Evolutionary conservation across 2,797 vertebrate genomes (phyloP), one percentile per base, ranked within the genome.

Genomic region (Pempheris klunzingeri): DNA sequence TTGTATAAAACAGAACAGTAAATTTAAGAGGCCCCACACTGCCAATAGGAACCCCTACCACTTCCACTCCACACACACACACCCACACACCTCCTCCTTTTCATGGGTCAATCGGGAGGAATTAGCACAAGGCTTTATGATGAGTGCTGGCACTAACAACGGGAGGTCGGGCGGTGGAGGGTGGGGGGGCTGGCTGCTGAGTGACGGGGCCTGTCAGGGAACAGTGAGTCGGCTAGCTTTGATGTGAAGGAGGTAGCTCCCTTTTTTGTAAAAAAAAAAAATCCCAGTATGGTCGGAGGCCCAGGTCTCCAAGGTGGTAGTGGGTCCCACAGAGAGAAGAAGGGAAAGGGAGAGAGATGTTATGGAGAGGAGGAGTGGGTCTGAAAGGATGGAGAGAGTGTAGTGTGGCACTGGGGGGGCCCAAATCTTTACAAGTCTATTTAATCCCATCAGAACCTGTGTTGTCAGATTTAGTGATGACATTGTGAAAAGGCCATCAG

Each of bases 121-220:
- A 90, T 90, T 84, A 84, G 80, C 67, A 64, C 52, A 78, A 71
- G 74, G 76, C 77, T 82, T 86, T 82, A 84, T 60, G 78, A 87
- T 74, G 67, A 72, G 72, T 43, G 44, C 74, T 71, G 74, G 67
- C 71, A 76, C 77, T 84, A 77, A 81, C 24, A 71, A 70, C 60
- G 11, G 61, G 62, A 69, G 74, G 74, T 73, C 71, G 52, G 63
- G 60, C 46, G 36, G 47, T 41, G 39, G 50, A 8, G 62, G 53
- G 30, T 4, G 30, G 30, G 6, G 34, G 49, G 65, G 49, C 58
- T n/a, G 14, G 50, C 52, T 67, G 55, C 64, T 61, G 68, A 86
- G 71, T 80, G 80, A 86, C 64, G 28, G 69, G 74, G 66, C 67
- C 74, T 79, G 82, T 86, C 79, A 81, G 59, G 65, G 77, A 46